A percentile compares a stretch with the other conserved stretches of the same genome.
Evolutionary conservation across 2,113 vertebrate genomes (phyloP).

Genomic region (Cervus canadensis): DNA sequence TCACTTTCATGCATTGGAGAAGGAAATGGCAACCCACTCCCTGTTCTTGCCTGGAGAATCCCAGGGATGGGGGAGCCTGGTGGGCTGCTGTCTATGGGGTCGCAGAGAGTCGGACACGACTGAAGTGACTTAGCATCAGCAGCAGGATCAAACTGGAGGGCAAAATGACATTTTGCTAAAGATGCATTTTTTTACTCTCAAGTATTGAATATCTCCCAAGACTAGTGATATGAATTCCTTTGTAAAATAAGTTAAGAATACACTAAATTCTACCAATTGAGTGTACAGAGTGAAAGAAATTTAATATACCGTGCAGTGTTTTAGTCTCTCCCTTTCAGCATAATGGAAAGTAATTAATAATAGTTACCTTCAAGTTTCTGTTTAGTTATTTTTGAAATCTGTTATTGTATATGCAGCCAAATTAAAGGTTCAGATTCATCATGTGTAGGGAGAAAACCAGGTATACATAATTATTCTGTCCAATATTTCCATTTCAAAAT

Average conservation of each 20-base stretch:
- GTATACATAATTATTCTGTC: accelerated
- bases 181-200: not conserved
- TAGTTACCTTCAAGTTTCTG: not conserved
- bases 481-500: not conserved
- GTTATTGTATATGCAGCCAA: not conserved
- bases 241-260: not conserved
- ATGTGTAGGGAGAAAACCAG: not conserved
- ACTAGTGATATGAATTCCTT: not conserved
- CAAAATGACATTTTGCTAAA: not conserved
- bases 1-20: too few species aligned
- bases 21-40: too few species aligned
- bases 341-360: not conserved
- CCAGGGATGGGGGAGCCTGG: too few species aligned
- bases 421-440: not conserved
- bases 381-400: not conserved
- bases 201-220: not conserved
- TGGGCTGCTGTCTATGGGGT: too few species aligned
- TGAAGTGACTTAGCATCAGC: too few species aligned
- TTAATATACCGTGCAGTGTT: accelerated
- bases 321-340: not conserved
- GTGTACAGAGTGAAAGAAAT: not conserved
- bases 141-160: not conserved
- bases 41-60: too few species aligned
- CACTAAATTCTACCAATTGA: not conserved
- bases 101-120: too few species aligned